A percentile compares a stretch with the other conserved stretches of the same genome.
Conservation (phyloP, 2,113 vertebrate genomes). For the Scalopus aquaticus region DNA sequence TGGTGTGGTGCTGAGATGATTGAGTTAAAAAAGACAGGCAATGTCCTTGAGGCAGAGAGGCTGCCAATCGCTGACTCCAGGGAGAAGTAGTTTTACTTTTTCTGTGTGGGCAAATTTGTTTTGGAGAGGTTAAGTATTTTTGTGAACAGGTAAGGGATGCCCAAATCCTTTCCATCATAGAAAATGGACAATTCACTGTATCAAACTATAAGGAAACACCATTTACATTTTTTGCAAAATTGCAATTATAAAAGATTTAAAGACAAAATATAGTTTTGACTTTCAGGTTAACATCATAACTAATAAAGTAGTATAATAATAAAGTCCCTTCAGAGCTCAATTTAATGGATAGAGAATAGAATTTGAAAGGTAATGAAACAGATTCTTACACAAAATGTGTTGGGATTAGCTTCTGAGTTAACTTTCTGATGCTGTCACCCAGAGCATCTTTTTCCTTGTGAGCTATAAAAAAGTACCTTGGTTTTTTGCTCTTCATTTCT, state of each 20-base stretch:
- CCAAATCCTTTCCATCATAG: not conserved
- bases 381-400: conserved; percentile 41
- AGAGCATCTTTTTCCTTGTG: not conserved
- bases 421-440: not conserved
- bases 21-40: conserved; percentile 64
- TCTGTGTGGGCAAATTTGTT: not conserved
- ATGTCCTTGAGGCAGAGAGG: conserved; percentile 68
- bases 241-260: conserved; percentile 52
- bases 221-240: conserved; percentile 47
- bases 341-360: conserved; percentile 69
- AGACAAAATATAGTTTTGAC: conserved; percentile 59
- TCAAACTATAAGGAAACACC: conserved; percentile 29
- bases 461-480: not conserved
- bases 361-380: conserved; percentile 71
- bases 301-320: conserved; percentile 63
- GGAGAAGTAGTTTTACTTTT: conserved; percentile 55
- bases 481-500: not conserved
- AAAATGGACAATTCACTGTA: conserved; percentile 1
- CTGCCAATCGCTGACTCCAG: conserved; percentile 17
- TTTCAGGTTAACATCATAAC: conserved; percentile 66
- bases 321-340: conserved; percentile 49
- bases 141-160: conserved; percentile 32
- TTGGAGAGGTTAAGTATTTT: not conserved
- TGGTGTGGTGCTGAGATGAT: conserved; percentile 42
- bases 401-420: conserved; percentile 53